Conservation (phyloP, 2,888 invertebrate genomes). For the Sesamia inferens region DNA sequence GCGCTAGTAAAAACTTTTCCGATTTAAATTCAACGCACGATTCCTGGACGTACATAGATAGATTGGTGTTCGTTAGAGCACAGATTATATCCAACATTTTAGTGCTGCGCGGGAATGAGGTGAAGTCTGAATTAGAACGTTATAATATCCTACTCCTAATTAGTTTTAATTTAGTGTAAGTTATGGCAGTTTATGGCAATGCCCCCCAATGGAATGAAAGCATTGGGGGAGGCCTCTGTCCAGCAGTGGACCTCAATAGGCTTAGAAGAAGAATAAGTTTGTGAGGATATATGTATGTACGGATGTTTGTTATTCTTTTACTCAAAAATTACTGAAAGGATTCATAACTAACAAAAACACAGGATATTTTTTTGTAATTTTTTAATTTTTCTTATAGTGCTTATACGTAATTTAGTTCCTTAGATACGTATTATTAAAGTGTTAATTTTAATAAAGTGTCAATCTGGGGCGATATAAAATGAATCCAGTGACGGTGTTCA, state of each 20-base stretch:
- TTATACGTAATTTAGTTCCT: neutral
- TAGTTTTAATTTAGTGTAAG: too few species aligned
- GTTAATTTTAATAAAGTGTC: neutral
- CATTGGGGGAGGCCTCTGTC: too few species aligned
- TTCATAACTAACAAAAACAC: too few species aligned
- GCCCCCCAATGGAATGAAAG: too few species aligned
- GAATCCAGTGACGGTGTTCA: neutral
- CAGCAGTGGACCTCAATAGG: too few species aligned
- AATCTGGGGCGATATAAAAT: neutral
- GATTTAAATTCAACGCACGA: conserved; percentile 52
- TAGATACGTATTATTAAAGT: neutral
- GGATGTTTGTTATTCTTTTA: too few species aligned
- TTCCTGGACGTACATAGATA: conserved; percentile 23
- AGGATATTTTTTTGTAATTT: too few species aligned
- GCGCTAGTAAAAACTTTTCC: conserved; percentile 47
- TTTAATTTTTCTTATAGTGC: too few species aligned
- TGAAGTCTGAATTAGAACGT: conserved; percentile 11
- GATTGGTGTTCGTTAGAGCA: conserved; percentile 22
- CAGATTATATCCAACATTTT: conserved; percentile 31
- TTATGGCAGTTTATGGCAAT: too few species aligned
- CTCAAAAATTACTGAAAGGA: too few species aligned
- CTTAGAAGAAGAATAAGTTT: too few species aligned
- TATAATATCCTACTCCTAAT: neutral
- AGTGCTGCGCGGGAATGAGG: conserved; percentile 11
- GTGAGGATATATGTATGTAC: too few species aligned